Conservation (phyloP, 2,797 vertebrate genomes). For the Anguilla pacifica region DNA sequence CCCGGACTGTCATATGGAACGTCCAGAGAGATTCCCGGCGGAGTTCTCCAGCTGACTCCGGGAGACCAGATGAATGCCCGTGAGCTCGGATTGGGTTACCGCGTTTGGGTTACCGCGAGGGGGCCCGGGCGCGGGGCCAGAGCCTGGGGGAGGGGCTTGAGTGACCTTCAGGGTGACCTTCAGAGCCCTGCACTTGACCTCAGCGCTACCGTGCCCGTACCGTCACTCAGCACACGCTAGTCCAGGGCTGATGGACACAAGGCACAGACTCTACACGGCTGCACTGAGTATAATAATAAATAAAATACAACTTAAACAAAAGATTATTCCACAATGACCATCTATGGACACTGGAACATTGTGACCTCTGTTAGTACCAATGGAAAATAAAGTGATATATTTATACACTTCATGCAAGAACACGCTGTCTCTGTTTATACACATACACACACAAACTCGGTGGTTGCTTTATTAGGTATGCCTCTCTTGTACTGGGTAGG, state of each 20-base stretch:
- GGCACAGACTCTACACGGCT: not conserved
- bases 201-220: not conserved
- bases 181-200: not conserved
- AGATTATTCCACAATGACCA: not conserved
- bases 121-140: not conserved
- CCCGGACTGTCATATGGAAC: not conserved
- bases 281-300: not conserved
- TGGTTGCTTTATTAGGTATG: not conserved
- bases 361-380: not conserved
- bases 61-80: not conserved
- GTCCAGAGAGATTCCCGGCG: not conserved
- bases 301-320: not conserved
- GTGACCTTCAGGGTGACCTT: constrained; percentile 6
- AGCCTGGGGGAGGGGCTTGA: not conserved
- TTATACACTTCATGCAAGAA: not conserved
- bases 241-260: not conserved
- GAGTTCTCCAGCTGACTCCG: not conserved
- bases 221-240: not conserved
- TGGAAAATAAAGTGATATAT: not conserved
- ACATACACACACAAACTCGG: not conserved
- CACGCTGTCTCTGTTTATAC: not conserved
- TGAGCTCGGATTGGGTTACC: not conserved
- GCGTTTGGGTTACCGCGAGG: not conserved
- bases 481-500: too few relatives aligned
- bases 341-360: not conserved